Evolutionary conservation across 1,140 invertebrate genomes (phyloP), one percentile per base, ranked within the genome.

Genomic region (Oedothorax gibbosus): DNA sequence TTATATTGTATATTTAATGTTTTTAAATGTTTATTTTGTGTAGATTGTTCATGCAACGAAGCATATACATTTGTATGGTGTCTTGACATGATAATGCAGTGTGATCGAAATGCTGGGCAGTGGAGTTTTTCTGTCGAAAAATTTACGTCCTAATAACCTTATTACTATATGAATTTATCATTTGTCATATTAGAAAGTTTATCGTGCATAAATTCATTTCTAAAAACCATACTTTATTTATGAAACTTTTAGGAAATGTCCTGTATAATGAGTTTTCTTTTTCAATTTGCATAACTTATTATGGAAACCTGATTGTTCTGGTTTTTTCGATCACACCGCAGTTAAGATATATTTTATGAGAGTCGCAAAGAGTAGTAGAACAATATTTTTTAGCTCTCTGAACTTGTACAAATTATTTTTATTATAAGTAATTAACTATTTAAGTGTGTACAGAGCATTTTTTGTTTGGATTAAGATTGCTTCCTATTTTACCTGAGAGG

Each of bases 351-450:
- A 49, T 21, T 75, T 60, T 6, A 56, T 51, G 54, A 57, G 72
- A 20, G 4, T 51, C 11, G 4, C n/a, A 53, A 50, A 7, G 57
- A 56, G 20, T 53, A 57, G 60, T 21, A 18, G 60, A 76, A 68
- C 60, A 68, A 82, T 80, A 71, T 72, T 82, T 80, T 84, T 65
- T 76, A 76, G 81, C 81, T 84, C 72, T 84, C 81, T 84, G 54
- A 72, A 60, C 51, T 73, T 84, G 81, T 84, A 84, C 71, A 84
- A 84, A 84, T 84, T 84, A 84, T 84, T 84, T 79, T 84, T 84
- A 66, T 76, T 84, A 84, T 68, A 49, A 75, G 53, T 82, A 20
- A 82, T 53, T 76, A 84, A 71, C 9, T 7, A 18, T 10, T 66
- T 20, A 57, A 57, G 69, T 18, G 18, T 84, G 81, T 84, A 84